Percentiles rank a stretch among this genome's conserved stretches.
Conservation (phyloP, 1,140 invertebrate species). For the Bicyclus anynana region DNA sequence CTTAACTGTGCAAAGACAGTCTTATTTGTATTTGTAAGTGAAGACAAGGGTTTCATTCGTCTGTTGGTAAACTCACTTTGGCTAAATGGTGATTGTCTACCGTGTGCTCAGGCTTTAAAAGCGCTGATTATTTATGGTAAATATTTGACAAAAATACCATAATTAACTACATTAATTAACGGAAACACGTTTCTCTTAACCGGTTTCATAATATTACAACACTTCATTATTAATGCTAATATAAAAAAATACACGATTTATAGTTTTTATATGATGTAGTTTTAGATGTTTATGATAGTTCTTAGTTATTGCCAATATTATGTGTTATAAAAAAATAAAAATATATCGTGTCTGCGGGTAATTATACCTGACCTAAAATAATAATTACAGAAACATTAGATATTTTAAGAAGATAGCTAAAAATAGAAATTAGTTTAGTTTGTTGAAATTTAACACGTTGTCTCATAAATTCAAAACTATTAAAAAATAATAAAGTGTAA, state of each 20-base stretch:
- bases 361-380: too few relatives aligned
- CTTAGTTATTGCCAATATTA: background rate
- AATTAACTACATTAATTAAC: conserved; percentile 22
- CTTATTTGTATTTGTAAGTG: too few relatives aligned
- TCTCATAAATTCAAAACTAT: too few relatives aligned
- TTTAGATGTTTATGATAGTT: background rate
- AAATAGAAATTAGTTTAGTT: too few relatives aligned
- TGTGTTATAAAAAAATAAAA: background rate
- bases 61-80: too few relatives aligned
- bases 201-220: conserved; percentile 16
- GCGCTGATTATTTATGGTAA: background rate
- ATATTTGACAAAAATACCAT: conserved; percentile 9
- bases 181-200: conserved; percentile 16
- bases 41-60: too few relatives aligned
- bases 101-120: background rate
- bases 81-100: background rate
- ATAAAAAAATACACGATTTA: conserved; percentile 5
- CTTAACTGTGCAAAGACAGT: too few relatives aligned
- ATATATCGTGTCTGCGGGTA: too few relatives aligned
- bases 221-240: conserved; percentile 15
- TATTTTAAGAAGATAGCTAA: too few relatives aligned
- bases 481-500: too few relatives aligned
- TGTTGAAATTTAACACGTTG: too few relatives aligned
- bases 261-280: conserved; percentile 4
- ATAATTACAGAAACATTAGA: too few relatives aligned